Conservation (phyloP, 1,140 invertebrate species). For the Brachystomella parvula region DNA sequence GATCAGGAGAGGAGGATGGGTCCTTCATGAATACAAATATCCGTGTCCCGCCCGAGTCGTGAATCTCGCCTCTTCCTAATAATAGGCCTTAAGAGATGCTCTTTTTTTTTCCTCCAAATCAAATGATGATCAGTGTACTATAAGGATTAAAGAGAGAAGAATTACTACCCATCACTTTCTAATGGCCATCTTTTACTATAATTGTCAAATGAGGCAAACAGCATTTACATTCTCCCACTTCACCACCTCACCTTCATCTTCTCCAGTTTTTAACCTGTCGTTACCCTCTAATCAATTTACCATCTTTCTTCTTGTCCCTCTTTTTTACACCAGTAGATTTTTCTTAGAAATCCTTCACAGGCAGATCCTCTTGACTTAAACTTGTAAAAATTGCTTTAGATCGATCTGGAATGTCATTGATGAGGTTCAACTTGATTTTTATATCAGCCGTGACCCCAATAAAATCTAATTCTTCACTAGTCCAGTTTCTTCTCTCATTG, state of each 20-base stretch:
- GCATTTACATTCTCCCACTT: neutral
- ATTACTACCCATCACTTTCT: conserved; percentile 27
- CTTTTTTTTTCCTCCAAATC: conserved; percentile 7
- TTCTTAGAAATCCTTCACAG: neutral
- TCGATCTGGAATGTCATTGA: neutral
- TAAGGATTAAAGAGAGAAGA: neutral
- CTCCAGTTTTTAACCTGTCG: neutral
- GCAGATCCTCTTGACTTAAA: neutral
- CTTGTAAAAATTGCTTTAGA: neutral
- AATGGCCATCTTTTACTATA: conserved; percentile 33
- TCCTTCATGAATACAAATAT: neutral
- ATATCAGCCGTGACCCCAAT: neutral
- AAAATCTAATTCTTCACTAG: neutral
- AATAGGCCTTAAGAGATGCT: neutral
- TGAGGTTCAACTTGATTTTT: neutral
- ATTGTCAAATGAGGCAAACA: conserved; percentile 28
- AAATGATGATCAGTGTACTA: conserved; percentile 35
- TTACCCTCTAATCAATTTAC: too few relatives aligned
- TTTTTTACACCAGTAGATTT: neutral
- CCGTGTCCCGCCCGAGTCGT: neutral
- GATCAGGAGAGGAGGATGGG: neutral
- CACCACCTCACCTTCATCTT: neutral
- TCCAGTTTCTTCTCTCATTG: neutral
- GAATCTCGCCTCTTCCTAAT: neutral
- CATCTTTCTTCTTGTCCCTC: too few relatives aligned